These are phyloP conservation scores for Sebastes iracundus DNA, from an alignment of 2,797 vertebrate genomes.

Conservation along the genomic window DNA sequence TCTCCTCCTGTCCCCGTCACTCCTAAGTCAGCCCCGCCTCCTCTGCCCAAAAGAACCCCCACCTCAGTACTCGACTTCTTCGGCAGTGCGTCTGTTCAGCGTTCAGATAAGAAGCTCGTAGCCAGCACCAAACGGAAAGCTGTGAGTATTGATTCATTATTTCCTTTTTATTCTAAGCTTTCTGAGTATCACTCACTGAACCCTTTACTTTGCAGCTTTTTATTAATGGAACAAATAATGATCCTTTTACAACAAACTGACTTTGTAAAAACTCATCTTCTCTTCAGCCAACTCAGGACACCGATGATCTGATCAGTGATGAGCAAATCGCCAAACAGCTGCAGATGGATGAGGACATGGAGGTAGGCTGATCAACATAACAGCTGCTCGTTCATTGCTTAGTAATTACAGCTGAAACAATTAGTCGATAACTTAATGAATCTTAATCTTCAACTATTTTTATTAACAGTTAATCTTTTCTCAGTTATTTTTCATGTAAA, in stretches of 20 bases:
- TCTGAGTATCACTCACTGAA: not conserved
- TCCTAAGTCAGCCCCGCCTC: conserved; percentile 69
- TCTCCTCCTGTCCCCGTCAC: conserved; percentile 74
- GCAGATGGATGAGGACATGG: conserved; percentile 91
- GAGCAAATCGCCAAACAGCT: conserved; percentile 90
- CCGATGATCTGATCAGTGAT: conserved; percentile 83
- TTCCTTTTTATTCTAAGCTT: not conserved
- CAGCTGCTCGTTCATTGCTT: not conserved
- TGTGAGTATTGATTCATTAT: conserved; percentile 77
- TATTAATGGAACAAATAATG: not conserved
- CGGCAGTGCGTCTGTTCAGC: conserved; percentile 84
- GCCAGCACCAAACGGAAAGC: conserved; percentile 90
- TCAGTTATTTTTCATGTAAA: not conserved
- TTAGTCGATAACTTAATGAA: not conserved
- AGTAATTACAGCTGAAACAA: not conserved
- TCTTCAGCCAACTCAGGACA: conserved; percentile 81
- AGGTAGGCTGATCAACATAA: conserved; percentile 77
- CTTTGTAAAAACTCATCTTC: conserved; percentile 20
- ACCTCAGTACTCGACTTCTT: conserved; percentile 92
- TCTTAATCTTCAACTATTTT: not conserved
- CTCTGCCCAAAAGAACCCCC: conserved; percentile 84
- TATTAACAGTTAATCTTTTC: not conserved
- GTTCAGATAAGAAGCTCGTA: conserved; percentile 94
- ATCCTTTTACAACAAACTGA: not conserved
- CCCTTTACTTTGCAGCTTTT: not conserved